Evolutionary conservation across 1,140 invertebrate genomes (phyloP).

Genomic region (Octopus sinensis): DNA sequence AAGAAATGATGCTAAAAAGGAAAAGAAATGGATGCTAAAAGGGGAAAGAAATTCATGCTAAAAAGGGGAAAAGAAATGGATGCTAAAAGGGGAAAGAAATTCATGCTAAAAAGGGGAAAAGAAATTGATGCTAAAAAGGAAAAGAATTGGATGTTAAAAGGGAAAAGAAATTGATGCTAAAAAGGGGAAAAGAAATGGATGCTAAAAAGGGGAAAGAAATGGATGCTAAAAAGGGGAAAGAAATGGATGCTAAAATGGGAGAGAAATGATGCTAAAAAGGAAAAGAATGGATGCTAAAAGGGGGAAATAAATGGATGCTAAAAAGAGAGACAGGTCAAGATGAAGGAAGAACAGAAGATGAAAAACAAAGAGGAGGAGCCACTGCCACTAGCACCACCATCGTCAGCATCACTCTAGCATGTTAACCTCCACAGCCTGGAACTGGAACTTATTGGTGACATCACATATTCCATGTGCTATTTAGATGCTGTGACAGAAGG

Average conservation of each 20-base stretch:
- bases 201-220: conserved; percentile 13
- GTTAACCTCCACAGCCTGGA: no score
- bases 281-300: not conserved
- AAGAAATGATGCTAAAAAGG: no score
- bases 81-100: conserved; percentile 19
- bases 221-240: not conserved
- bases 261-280: not conserved
- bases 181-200: not conserved
- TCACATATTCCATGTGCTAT: no score
- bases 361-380: not conserved
- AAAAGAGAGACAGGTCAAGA: not conserved
- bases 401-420: no score
- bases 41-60: conserved; percentile 16
- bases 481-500: no score
- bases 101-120: conserved; percentile 14
- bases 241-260: not conserved
- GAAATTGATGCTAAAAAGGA: conserved; percentile 55
- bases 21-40: not conserved
- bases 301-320: not conserved
- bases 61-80: conserved; percentile 33
- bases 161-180: conserved; percentile 45
- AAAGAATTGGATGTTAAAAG: not conserved
- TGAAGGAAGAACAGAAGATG: not conserved
- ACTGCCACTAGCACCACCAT: not conserved
- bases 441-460: no score